These are phyloP conservation scores for Caiman crocodilus DNA, from an alignment of 2,797 vertebrate genomes.

Conservation along the genomic window DNA sequence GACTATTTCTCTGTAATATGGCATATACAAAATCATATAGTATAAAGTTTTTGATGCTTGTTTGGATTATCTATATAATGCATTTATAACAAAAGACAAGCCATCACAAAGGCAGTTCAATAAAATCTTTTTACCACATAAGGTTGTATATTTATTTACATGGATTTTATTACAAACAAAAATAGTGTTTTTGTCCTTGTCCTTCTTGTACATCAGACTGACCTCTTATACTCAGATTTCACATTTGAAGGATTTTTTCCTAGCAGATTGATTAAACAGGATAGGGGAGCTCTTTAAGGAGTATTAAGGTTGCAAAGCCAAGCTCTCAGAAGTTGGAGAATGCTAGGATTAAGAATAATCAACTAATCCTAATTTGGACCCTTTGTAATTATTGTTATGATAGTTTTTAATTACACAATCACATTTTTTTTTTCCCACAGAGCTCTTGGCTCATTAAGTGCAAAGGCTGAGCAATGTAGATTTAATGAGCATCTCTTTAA, in stretches of 20 bases:
- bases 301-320: not conserved
- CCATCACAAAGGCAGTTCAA: not conserved
- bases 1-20: not conserved
- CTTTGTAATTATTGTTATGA: not conserved
- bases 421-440: not conserved
- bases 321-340: not conserved
- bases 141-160: fast-evolving
- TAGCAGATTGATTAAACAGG: no score
- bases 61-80: not conserved
- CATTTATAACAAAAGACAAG: not conserved
- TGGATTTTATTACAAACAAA: not conserved
- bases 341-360: not conserved
- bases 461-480: not conserved
- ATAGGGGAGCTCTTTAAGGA: no score
- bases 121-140: not conserved
- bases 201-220: no score
- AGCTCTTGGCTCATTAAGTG: not conserved
- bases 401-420: not conserved
- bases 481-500: not conserved
- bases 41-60: not conserved
- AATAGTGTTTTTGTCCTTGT: no score
- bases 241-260: no score
- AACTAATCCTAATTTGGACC: not conserved
- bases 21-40: not conserved
- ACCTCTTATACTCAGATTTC: no score